Evolutionary conservation across 2,797 vertebrate species (phyloP), one percentile per base, ranked within the genome.

Genomic region (Sphenodon punctatus): DNA sequence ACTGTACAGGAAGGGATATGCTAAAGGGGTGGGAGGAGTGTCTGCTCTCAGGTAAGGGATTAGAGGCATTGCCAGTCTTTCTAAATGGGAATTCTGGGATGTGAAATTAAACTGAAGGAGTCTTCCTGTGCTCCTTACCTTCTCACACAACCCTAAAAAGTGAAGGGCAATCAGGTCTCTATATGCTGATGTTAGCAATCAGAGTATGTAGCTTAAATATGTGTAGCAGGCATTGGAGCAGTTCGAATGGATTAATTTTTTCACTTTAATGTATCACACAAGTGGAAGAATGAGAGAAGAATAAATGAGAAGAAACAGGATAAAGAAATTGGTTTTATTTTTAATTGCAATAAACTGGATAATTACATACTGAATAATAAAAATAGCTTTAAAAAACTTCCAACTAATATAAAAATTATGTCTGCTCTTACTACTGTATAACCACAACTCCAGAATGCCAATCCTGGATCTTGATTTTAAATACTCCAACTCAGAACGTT

Each of bases 271-370:
- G 23, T 48, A 48, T 17, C 43, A 45, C 45, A 25, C 48, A 48
- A 48, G 48, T 6, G 86, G 78, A 69, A 68, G 68, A 67, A 84
- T 20, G n/a, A n/a, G n/a, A n/a, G n/a, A n/a, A n/a, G n/a, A n/a
- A 61, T 55, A 64, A 36, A 66, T 48, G 56, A 70, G 82, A 86
- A 59, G 67, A 70, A 0, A 2, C 8, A 53, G 80, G 78, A 67
- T 87, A 82, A 82, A 79, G 32, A 27, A 86, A 80, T 19, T 16
- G 73, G 12, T 46, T 80, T 80, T 25, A 59, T 25, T 49, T 80
- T 49, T n/a, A n/a, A n/a, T n/a, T n/a, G n/a, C n/a, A n/a, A n/a
- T n/a, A 78, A 39, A 65, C 38, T 49, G 76, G 72, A 70, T n/a
- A 73, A 43, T 5, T 13, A 19, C 43, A 67, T 15, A 70, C 30